Conservation (phyloP, 2,888 invertebrate species). For the Ptilodon capucinus region DNA sequence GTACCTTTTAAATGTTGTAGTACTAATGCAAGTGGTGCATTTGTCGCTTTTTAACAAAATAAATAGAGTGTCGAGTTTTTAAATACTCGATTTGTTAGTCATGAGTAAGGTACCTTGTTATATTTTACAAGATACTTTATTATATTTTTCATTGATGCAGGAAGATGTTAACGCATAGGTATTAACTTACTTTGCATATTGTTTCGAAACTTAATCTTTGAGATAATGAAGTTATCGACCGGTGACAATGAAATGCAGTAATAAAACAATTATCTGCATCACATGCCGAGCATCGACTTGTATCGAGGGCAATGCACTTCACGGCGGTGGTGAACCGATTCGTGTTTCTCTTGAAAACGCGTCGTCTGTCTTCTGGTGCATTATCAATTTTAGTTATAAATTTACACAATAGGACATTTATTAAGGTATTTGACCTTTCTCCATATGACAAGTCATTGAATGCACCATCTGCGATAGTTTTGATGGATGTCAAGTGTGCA, state of each 20-base stretch:
- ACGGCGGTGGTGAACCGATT: constrained; percentile 56
- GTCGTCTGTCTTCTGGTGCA: constrained; percentile 48
- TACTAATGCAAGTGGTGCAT: not conserved
- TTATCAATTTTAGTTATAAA: constrained; percentile 44
- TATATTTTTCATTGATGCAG: too few species aligned
- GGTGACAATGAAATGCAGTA: constrained; percentile 45
- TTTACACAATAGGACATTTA: constrained; percentile 45
- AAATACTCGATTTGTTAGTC: too few species aligned
- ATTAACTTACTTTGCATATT: not conserved
- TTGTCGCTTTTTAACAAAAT: too few species aligned
- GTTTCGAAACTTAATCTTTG: constrained; percentile 18
- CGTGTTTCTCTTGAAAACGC: constrained; percentile 52
- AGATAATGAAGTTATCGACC: constrained; percentile 32
- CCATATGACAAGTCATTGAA: constrained; percentile 24
- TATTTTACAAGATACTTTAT: too few species aligned
- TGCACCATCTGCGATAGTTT: constrained; percentile 17
- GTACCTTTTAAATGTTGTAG: not conserved
- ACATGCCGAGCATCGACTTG: constrained; percentile 46
- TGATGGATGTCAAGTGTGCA: constrained; percentile 12
- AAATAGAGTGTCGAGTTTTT: too few species aligned
- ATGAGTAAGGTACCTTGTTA: too few species aligned
- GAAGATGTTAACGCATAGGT: not conserved
- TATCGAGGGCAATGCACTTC: constrained; percentile 53
- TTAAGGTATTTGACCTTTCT: constrained; percentile 40
- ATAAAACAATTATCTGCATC: constrained; percentile 47